Evolutionary conservation across 2,888 invertebrate species (phyloP).

Genomic region (Drosophila bunnanda): DNA sequence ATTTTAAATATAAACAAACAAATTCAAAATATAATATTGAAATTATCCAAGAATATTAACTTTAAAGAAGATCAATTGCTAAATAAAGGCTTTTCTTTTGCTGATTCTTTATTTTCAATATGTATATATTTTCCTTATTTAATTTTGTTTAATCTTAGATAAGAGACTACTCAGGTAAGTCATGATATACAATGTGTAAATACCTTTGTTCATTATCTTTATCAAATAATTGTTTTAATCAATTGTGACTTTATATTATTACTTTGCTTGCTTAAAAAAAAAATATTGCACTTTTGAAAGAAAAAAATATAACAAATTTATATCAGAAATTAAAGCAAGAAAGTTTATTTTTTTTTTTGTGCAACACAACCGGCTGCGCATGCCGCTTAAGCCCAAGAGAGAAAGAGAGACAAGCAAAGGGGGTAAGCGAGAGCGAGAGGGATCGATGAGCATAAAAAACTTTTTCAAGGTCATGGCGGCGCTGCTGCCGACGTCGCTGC

Average conservation of each 20-base stretch:
- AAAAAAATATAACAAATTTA: background rate
- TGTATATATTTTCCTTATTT: background rate
- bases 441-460: slow-evolving; percentile 24
- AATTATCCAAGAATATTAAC: background rate
- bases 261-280: background rate
- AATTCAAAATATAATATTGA: background rate
- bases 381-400: slow-evolving; percentile 23
- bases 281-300: no score
- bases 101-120: background rate
- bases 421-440: slow-evolving; percentile 6
- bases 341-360: no score
- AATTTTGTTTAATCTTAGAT: slow-evolving; percentile 4
- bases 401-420: background rate
- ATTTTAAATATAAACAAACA: background rate
- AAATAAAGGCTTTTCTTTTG: background rate
- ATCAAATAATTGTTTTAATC: background rate
- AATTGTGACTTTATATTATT: background rate
- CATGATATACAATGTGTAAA: background rate
- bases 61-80: background rate
- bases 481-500: slow-evolving; percentile 38
- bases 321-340: background rate
- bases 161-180: background rate
- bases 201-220: slow-evolving; percentile 6
- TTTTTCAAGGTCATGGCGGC: slow-evolving; percentile 63
- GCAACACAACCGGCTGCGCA: slow-evolving; percentile 54